phyloP scores from a whole-genome alignment of 2,113 vertebrate species.

The Uria lomvia region DNA sequence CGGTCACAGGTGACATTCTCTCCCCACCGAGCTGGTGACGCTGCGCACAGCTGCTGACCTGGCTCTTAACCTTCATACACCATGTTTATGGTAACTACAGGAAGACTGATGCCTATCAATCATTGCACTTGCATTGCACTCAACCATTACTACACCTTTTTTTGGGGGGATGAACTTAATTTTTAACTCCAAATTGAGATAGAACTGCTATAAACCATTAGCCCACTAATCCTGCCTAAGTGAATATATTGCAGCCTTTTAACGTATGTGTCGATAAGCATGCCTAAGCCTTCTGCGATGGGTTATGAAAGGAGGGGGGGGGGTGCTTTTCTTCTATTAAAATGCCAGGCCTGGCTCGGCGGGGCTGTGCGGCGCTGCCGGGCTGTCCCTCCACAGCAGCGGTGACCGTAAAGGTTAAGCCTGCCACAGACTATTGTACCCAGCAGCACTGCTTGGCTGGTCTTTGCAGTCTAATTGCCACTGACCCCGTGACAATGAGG shows the following conservation, averaged over 20 bases:
- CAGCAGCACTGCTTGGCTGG: slow-evolving; percentile 32
- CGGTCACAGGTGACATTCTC: not conserved
- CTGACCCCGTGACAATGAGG: slow-evolving; percentile 63
- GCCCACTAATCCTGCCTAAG: not conserved
- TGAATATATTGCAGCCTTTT: not conserved
- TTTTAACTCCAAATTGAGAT: not conserved
- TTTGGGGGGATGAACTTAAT: not conserved
- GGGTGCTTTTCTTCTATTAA: not conserved
- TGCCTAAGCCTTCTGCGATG: not conserved
- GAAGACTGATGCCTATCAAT: not conserved
- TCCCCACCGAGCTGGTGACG: not conserved
- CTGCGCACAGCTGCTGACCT: not conserved
- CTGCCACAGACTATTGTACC: slow-evolving; percentile 21
- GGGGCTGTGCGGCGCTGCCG: not conserved
- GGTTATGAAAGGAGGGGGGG: not conserved
- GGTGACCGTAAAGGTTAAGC: slow-evolving; percentile 32
- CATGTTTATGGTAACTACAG: fast-evolving
- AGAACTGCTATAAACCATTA: not conserved
- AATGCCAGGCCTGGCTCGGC: not conserved
- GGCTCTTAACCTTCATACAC: not conserved
- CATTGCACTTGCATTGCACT: not conserved
- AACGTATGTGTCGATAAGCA: fast-evolving
- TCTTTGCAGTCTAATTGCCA: slow-evolving; percentile 45
- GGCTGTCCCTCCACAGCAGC: not conserved
- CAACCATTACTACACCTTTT: not conserved